Base-by-base conservation (phyloP, 2,113 vertebrate species). In the Prietella phreatophila region DNA sequence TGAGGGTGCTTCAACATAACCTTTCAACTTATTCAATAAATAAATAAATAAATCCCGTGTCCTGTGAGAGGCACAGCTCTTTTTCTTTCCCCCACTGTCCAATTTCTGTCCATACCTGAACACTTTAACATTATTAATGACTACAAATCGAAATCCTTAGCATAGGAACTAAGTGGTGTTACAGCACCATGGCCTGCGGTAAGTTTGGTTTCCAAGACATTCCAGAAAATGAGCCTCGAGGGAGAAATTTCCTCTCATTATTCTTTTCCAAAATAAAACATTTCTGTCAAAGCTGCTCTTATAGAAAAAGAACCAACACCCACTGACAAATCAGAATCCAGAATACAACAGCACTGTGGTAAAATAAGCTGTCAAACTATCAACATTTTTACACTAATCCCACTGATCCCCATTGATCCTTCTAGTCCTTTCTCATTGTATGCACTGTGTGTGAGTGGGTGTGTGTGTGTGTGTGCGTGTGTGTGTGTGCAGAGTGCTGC, bases 21-120 rank as follows among this genome's bases (percentile, higher is more conserved):
- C 89, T 91, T 88, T 86, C 86, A 84, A 88, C 75, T 88, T 86
- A 88, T 88, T 56, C 84, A 91, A 88, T 86, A 89, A 91, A 84
- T 84, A 83, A 90, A 88, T n/a, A 79, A 78, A 79, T 11, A 22
- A 79, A 8, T 6, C 10, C 0, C 89, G 85, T 81, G 81, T 69
- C 60, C 79, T 85, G 86, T 76, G 25, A 87, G 75, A 84, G 87
- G 42, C 73, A 53, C 33, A 39, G 47, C 50, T 82, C 83, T 39
- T 83, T 78, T 27, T 71, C 73, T 53, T 81, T 83, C 56, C 56
- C 25, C 56, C 56, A 19, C 82, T 47, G 78, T 79, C 79, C 36
- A 55, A 84, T 83, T 79, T 89, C 47, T 33, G 63, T 85, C 71
- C 65, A 8, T 20, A 33, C 20, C 73, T 76, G 20, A 76, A 47